These are phyloP conservation scores for Trachymyrmex septentrionalis DNA, from an alignment of 1,140 invertebrate genomes.

Conservation along the genomic window DNA sequence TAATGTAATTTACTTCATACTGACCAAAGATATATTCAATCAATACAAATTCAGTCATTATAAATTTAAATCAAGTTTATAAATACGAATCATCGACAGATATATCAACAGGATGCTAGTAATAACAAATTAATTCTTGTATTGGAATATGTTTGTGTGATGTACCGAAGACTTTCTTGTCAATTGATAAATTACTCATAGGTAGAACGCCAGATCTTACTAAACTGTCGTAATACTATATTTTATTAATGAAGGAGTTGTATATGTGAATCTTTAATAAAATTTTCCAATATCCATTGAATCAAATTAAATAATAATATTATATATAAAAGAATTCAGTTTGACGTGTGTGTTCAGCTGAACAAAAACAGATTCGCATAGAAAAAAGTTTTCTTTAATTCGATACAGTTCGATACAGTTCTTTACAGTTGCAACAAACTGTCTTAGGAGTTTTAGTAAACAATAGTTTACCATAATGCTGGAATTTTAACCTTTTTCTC, in stretches of 20 bases:
- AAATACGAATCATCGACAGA: not conserved
- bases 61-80: not conserved
- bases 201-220: not conserved
- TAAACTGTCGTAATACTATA: not conserved
- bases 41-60: not conserved
- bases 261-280: too few species aligned
- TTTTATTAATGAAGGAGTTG: not conserved
- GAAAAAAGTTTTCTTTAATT: not conserved
- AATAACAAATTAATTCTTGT: not conserved
- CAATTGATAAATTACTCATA: not conserved
- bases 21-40: not conserved
- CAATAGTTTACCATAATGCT: not conserved
- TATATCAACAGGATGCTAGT: not conserved
- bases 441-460: not conserved
- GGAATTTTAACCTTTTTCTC: not conserved
- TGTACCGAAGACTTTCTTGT: not conserved
- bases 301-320: not conserved
- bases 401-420: not conserved
- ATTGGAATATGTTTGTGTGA: not conserved
- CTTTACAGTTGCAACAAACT: not conserved
- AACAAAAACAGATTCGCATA: not conserved
- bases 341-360: not conserved
- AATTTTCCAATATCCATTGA: too few species aligned
- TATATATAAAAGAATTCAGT: not conserved
- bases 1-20: not conserved